These are phyloP conservation scores for Uloborus diversus DNA, from an alignment of 1,140 invertebrate genomes.

Conservation along the genomic window DNA sequence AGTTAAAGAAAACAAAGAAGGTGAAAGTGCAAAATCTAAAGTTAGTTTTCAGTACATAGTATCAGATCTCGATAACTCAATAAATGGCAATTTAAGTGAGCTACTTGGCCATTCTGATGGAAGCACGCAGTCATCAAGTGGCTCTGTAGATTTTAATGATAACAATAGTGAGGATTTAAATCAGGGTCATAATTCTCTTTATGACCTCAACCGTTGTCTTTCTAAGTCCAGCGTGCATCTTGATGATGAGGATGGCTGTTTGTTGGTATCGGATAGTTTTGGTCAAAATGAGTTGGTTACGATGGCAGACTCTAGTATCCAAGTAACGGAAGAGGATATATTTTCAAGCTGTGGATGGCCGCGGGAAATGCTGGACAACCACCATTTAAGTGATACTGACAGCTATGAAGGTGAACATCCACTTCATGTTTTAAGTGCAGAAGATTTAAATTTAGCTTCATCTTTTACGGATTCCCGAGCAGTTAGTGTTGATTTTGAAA, in stretches of 20 bases:
- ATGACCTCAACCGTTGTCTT: background rate
- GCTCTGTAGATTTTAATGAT: conserved; percentile 40
- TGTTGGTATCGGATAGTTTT: conserved; percentile 4
- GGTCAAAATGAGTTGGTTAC: background rate
- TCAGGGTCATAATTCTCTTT: background rate
- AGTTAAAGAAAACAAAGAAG: conserved; percentile 6
- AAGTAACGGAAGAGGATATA: conserved; percentile 90
- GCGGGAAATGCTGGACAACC: conserved; percentile 17
- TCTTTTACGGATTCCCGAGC: conserved; percentile 72
- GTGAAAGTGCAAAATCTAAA: background rate
- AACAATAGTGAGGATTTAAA: conserved; percentile 72
- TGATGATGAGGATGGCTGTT: conserved; percentile 26
- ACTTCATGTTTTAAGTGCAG: conserved; percentile 84
- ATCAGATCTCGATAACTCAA: conserved; percentile 39
- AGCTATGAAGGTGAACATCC: conserved; percentile 75
- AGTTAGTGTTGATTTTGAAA: conserved; percentile 37
- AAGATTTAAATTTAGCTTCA: conserved; percentile 87
- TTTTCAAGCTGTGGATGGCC: conserved; percentile 38
- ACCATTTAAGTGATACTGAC: conserved; percentile 47
- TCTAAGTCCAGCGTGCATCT: background rate
- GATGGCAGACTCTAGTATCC: conserved; percentile 52
- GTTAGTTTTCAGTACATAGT: background rate
- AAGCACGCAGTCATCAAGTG: conserved; percentile 21
- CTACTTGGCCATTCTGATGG: conserved; percentile 29
- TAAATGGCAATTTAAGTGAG: conserved; percentile 40